Evolutionary conservation across 2,113 vertebrate species (phyloP), one percentile per base, ranked within the genome.

Genomic region (Nesoenas mayeri): DNA sequence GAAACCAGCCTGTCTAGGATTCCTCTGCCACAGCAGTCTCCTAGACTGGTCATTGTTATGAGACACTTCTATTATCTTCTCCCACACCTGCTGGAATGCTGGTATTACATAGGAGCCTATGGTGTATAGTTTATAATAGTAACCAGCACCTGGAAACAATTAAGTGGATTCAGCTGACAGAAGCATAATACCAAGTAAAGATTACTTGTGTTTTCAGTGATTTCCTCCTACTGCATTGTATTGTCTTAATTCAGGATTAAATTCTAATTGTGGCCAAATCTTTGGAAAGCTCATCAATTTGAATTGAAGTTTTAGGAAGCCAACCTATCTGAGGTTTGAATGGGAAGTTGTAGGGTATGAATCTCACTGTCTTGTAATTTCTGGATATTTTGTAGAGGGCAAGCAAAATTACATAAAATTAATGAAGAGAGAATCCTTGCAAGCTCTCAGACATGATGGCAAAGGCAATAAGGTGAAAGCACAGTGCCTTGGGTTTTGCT

Each of bases 241-340:
- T 66, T 57, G 58, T 79, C 11, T 79, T 93, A 91, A 94, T 85
- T n/a, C 50, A 47, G 67, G 79, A 94, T 94, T 93, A 85, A 83
- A 85, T 91, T 91, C 85, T 95, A 93, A 88, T 90, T 91, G 58
- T 82, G 44, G 62, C 14, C 79, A 89, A 85, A 0, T 73, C 64
- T 24, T 61, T 72, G 58, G 38, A 90, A 91, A 95, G 53, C n/a
- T 85, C 54, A 50, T 88, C 34, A 40, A 8, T 79, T 89, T 61
- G 40, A 87, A 79, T 79, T 56, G 29, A 94, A 77, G 28, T 81
- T 93, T 84, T 40, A 89, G 85, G 66, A 75, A 75, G 48, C 28
- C 21, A 57, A 6, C 1, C 1, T 61, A 51, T 64, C 73, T 64
- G 51, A 64, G 40, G 17, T 70, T 58, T 90, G 21, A 77, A 66